A percentile compares a stretch with the other conserved stretches of the same genome.
phyloP scores from a whole-genome alignment of 2,888 invertebrate species.

The Nysson spinosus region DNA sequence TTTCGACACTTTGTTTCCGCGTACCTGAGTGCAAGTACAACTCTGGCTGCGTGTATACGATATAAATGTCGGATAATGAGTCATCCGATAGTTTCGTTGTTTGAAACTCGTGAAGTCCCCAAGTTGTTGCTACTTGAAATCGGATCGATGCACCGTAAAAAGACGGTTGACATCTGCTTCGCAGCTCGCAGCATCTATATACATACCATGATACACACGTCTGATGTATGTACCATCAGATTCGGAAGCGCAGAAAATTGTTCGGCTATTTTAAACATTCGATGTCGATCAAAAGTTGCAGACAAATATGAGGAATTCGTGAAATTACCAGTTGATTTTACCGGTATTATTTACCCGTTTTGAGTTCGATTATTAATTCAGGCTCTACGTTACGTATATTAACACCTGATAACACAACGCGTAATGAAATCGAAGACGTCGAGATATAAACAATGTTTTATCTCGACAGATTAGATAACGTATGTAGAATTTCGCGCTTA shows the following conservation, averaged over 20 bases:
- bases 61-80: neutral
- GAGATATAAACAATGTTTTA: constrained; percentile 28
- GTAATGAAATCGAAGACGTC: constrained; percentile 34
- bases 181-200: neutral
- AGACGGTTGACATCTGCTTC: constrained; percentile 8
- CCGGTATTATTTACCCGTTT: neutral
- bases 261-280: neutral
- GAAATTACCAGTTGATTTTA: too few relatives aligned
- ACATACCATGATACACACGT: neutral
- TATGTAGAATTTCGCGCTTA: neutral
- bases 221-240: neutral
- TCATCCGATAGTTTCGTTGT: constrained; percentile 9
- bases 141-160: constrained; percentile 16
- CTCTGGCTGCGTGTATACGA: too few relatives aligned
- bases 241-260: neutral
- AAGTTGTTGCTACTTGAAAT: constrained; percentile 7
- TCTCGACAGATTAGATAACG: constrained; percentile 38
- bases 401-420: constrained; percentile 6
- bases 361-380: constrained; percentile 1
- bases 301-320: too few relatives aligned
- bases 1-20: too few relatives aligned
- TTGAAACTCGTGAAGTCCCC: neutral
- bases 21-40: too few relatives aligned
- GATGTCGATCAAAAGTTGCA: too few relatives aligned
- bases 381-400: constrained; percentile 4